Evolutionary conservation across 1,140 invertebrate genomes (phyloP), one percentile per base, ranked within the genome.

Genomic region (Trachymyrmex cornetzi): DNA sequence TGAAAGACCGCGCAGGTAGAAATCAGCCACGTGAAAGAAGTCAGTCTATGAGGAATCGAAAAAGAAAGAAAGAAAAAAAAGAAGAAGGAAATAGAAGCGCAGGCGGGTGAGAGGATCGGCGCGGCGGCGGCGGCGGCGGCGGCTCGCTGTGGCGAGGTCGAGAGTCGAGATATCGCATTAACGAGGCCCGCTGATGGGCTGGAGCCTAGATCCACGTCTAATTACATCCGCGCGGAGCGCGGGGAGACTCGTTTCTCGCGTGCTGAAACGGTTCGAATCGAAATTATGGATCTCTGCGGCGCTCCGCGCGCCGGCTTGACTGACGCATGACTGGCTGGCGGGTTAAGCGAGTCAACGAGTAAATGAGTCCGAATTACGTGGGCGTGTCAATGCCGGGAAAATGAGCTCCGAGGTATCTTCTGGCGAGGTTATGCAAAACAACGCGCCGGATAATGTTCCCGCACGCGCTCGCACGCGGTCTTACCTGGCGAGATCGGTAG

Each of bases 341-440:
- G 91, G 92, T 94, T 94, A 93, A 93, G 88, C 91, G 90, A 94
- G 92, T 94, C 92, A 92, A 89, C 93, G 90, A 93, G 94, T 92
- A 94, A 95, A 95, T 93, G 93, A 94, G 93, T 94, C 92, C 92
- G 93, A 94, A 95, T 94, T 94, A 95, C 92, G 93, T 90, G 93
- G 94, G 94, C 94, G 93, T 95, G 94, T 94, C 94, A 90, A 94
- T 95, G 92, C 91, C 90, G 86, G 89, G 90, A 92, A 91, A 92
- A 92, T 91, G 91, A 93, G 91, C 88, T 91, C 90, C 89, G 88
- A 91, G 90, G 91, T 91, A 91, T 92, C 92, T 57, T 89, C 80
- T 30, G 63, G 11, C 38, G 19, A 19, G 88, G 91, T 93, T 93
- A 92, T 93, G 90, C 87, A 91, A 92, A 94, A 82, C 91, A 87